These are phyloP conservation scores for Chrysolina oricalcia DNA, from an alignment of 2,888 invertebrate species.

Conservation along the genomic window DNA sequence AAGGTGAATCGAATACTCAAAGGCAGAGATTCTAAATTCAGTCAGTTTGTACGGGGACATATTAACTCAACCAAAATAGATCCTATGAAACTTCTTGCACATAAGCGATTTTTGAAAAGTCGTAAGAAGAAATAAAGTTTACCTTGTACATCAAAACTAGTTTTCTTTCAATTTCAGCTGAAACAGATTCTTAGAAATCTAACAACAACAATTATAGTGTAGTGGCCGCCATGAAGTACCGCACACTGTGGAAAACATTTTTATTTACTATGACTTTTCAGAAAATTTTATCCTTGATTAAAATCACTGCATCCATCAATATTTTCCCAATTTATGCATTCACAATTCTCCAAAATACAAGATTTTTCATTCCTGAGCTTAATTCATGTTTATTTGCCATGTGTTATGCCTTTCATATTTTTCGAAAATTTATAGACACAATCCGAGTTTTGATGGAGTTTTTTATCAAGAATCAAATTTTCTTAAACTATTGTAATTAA, in stretches of 20 bases:
- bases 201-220: no score
- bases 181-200: no score
- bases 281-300: background rate
- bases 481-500: background rate
- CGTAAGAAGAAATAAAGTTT: no score
- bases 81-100: no score
- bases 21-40: no score
- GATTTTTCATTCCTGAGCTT: background rate
- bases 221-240: background rate
- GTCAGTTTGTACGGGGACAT: no score
- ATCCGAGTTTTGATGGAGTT: background rate
- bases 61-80: no score
- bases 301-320: background rate
- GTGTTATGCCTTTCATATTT: background rate
- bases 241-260: background rate
- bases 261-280: background rate
- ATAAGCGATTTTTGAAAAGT: no score
- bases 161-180: no score
- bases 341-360: background rate
- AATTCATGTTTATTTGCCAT: background rate
- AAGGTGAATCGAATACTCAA: no score
- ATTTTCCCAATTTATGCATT: background rate
- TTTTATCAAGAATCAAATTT: background rate
- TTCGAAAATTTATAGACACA: background rate
- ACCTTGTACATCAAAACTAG: no score